These are phyloP conservation scores for Lacerta viridis DNA, from an alignment of 2,797 vertebrate species.

Conservation along the genomic window DNA sequence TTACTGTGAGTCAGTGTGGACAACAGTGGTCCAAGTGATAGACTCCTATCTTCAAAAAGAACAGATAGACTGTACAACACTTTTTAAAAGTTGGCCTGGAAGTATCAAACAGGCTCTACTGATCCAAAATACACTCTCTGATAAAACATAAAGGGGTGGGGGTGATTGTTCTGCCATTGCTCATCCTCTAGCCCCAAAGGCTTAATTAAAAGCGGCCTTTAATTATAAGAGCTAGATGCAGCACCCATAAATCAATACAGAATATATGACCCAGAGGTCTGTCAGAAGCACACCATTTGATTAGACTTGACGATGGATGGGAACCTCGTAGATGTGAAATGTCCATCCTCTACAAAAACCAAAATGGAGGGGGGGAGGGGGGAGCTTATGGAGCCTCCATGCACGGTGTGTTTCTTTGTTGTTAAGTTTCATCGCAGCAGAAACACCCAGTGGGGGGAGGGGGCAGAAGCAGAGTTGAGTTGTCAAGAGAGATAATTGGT, in stretches of 20 bases:
- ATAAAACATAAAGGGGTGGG: slow-evolving; percentile 1
- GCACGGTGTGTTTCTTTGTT: slow-evolving; percentile 6
- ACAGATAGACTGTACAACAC: background rate
- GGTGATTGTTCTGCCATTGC: slow-evolving; percentile 2
- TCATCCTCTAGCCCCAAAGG: slow-evolving; percentile 27
- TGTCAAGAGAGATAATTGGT: slow-evolving; percentile 94
- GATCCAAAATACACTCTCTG: background rate
- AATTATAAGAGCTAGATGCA: slow-evolving; percentile 40
- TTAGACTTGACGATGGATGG: slow-evolving; percentile 42
- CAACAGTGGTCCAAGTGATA: too few species aligned
- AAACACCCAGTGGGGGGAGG: slow-evolving; percentile 66
- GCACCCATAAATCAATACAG: slow-evolving; percentile 50
- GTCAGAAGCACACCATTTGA: slow-evolving; percentile 20
- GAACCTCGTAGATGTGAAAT: slow-evolving; percentile 28
- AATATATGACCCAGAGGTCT: slow-evolving; percentile 47
- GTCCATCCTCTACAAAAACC: background rate
- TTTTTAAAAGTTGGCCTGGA: background rate
- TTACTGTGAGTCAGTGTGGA: too few species aligned
- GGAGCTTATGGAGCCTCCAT: background rate
- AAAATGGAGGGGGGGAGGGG: background rate
- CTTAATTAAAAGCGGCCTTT: slow-evolving; percentile 44
- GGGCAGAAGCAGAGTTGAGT: slow-evolving; percentile 77
- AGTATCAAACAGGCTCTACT: background rate
- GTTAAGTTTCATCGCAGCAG: slow-evolving; percentile 59
- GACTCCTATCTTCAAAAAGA: background rate